Evolutionary conservation across 53 echinoderm and acorn worm genomes (phyloP), one percentile per base, ranked within the genome.

Genomic region (Echinometra lucunter): DNA sequence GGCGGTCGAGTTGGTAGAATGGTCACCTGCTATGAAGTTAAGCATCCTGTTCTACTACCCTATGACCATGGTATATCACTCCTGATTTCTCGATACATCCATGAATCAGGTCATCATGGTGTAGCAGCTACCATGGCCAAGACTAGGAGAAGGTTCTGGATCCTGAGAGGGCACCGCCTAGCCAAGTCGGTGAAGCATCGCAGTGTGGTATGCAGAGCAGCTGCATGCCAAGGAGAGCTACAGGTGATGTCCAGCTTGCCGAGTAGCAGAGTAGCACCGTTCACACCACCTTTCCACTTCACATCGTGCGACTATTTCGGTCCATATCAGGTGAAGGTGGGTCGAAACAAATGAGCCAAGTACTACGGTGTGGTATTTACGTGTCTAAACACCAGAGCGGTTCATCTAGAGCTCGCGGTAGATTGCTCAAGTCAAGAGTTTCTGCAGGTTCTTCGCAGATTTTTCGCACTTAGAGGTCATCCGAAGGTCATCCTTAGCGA

Each of bases 341-440:
- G n/a, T n/a, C n/a, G 87, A 30, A 94, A 88, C 55, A 92, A 94
- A 37, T 16, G 57, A 15, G 80, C 93, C 1, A 94, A 95, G 47
- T 38, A 95, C 32, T 92, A 95, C 38, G 96, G 95, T 16, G 96
- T 94, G 1, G 91, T 96, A 2, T 96, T 96, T 63, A 96, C 95
- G 4, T 96, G 97, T 90, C 37, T 97, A 16, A 94, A 93, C 91
- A 96, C 97, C 37, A 93, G 96, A 94, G 97, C 97, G 0, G 97
- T 96, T 30, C 97, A 97, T 66, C 75, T 97, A 17, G 97, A 97
- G 74, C 81, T 97, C 40, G 97, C 96, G 0, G 89, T 85, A n/a
- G 95, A 97, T 88, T 95, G 93, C 57, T 97, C 96, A 6, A 96
- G 95, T 11, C 78, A 63, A 58, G 94, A n/a, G n/a, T n/a, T n/a